Evolutionary conservation across 2,888 invertebrate species (phyloP).

Genomic region (Crepidodera aurea): DNA sequence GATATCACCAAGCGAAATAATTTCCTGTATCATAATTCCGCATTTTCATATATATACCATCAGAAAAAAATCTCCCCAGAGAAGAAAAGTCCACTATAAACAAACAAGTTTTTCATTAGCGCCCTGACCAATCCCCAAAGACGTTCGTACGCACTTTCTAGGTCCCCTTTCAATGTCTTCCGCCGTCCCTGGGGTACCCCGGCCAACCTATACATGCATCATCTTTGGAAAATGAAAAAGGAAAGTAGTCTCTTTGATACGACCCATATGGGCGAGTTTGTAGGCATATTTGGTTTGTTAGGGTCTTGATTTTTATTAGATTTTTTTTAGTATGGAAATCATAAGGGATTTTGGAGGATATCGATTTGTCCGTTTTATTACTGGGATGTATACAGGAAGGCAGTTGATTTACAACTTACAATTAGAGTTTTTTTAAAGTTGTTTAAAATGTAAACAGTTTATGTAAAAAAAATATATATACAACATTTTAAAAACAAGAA

Average conservation of each 20-base stretch:
- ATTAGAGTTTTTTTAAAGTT: no score
- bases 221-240: conserved; percentile 32
- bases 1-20: no score
- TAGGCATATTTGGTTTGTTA: conserved; percentile 31
- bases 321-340: conserved; percentile 28
- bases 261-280: conserved; percentile 18
- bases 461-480: no score
- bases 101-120: conserved; percentile 36
- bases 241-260: conserved; percentile 28
- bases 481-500: no score
- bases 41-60: conserved; percentile 17
- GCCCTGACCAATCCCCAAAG: conserved; percentile 32
- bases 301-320: conserved; percentile 28
- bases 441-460: no score
- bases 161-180: conserved; percentile 26
- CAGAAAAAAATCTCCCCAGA: conserved; percentile 8
- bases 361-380: conserved; percentile 16
- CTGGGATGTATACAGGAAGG: conserved; percentile 6
- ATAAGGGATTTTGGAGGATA: conserved; percentile 14
- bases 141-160: conserved; percentile 25
- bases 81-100: conserved; percentile 31
- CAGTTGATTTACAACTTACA: no score
- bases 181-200: conserved; percentile 4
- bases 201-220: conserved; percentile 29
- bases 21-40: no score